Percentiles rank a stretch among this genome's conserved stretches.
These are phyloP conservation scores for Parnassius orleans DNA, from an alignment of 2,888 invertebrate species.

Conservation along the genomic window DNA sequence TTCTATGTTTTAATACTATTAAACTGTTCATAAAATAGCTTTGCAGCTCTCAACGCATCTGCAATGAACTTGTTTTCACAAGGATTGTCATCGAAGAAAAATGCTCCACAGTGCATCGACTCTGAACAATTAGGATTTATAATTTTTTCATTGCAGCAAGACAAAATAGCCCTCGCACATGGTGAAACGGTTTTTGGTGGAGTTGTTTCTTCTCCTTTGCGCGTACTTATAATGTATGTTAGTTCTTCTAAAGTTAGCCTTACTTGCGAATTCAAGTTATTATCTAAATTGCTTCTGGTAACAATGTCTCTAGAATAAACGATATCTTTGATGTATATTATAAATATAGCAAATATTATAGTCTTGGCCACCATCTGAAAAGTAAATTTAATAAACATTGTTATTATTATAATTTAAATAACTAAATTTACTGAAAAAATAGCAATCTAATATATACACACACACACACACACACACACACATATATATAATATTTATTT, in stretches of 20 bases:
- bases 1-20: slow-evolving; percentile 32
- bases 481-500: too few relatives aligned
- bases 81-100: slow-evolving; percentile 88
- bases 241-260: slow-evolving; percentile 57
- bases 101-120: slow-evolving; percentile 84
- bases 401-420: too few relatives aligned
- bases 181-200: slow-evolving; percentile 66
- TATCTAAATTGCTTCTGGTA: slow-evolving; percentile 30
- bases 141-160: slow-evolving; percentile 83
- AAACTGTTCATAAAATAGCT: slow-evolving; percentile 58
- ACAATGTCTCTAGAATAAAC: slow-evolving; percentile 38
- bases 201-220: slow-evolving; percentile 40
- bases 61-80: slow-evolving; percentile 83
- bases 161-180: slow-evolving; percentile 88
- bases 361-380: slow-evolving; percentile 28
- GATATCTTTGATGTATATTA: slow-evolving; percentile 34
- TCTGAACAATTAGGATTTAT: slow-evolving; percentile 85
- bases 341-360: slow-evolving; percentile 34
- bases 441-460: too few relatives aligned
- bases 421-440: too few relatives aligned
- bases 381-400: neutral
- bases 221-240: slow-evolving; percentile 50
- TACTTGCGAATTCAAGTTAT: slow-evolving; percentile 46
- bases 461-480: too few relatives aligned
- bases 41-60: slow-evolving; percentile 79